phyloP scores from a whole-genome alignment of 2,888 invertebrate species.

The Eupsilia transversa region DNA sequence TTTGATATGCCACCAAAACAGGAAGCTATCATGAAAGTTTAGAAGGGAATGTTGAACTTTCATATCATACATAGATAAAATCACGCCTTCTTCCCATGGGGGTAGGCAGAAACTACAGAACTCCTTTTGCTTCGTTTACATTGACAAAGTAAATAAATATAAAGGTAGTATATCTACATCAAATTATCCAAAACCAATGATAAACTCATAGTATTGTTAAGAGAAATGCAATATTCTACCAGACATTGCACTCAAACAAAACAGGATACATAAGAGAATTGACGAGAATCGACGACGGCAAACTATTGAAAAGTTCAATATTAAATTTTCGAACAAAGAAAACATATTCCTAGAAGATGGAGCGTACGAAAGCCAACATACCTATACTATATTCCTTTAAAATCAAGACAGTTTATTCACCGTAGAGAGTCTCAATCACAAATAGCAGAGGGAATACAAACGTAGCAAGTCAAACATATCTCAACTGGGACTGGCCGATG shows the following conservation, averaged over 20 bases:
- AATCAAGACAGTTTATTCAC: slow-evolving; percentile 60
- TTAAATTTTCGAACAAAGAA: slow-evolving; percentile 50
- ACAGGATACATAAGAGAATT: slow-evolving; percentile 21
- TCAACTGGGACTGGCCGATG: slow-evolving; percentile 55
- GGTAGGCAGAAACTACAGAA: not conserved
- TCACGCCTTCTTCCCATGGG: not conserved
- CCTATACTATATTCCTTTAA: slow-evolving; percentile 42
- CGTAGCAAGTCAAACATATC: slow-evolving; percentile 69
- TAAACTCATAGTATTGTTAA: slow-evolving; percentile 3
- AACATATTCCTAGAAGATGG: slow-evolving; percentile 11
- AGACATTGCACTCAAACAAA: slow-evolving; percentile 22
- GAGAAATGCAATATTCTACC: slow-evolving; percentile 4
- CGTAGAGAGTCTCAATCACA: slow-evolving; percentile 63
- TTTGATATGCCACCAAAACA: slow-evolving; percentile 29
- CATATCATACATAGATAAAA: not conserved
- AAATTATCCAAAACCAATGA: slow-evolving; percentile 15
- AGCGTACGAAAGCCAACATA: slow-evolving; percentile 36
- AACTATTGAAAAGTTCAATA: slow-evolving; percentile 49
- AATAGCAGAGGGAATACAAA: slow-evolving; percentile 66
- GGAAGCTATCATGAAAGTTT: not conserved
- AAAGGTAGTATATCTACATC: not conserved
- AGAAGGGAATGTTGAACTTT: not conserved
- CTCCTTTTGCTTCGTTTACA: not conserved
- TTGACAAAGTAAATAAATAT: not conserved
- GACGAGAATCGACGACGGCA: slow-evolving; percentile 25